Evolutionary conservation across 2,888 invertebrate species (phyloP), one percentile per base, ranked within the genome.

Genomic region (Caenorhabditis sp.): DNA sequence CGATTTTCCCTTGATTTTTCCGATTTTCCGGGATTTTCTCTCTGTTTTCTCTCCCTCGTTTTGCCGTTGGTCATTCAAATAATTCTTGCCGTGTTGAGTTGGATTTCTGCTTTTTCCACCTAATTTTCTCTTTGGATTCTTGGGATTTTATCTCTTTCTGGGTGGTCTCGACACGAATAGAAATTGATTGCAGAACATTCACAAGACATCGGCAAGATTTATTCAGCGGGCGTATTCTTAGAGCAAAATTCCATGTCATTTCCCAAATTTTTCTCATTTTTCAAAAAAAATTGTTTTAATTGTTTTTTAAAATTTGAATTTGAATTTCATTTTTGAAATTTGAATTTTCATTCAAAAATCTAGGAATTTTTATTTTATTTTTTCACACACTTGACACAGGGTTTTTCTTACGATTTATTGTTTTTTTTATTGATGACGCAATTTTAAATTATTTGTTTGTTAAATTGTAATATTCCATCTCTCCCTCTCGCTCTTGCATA

Each of bases 171-270:
- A 11, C 13, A 40, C 40, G 40, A 35, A 37, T 26, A n/a, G 51
- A 50, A 60, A 37, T 22, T 15, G 15, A 44, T 80, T 74, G 28
- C 80, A 74, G 80, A 62, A 58, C 47, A 44, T 51, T 44, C 51
- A 20, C 62, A 80, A 80, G 28, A 22, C 69, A 58, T 40, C 69
- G 62, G 69, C 80, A 58, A 74, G 61, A 80, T 74, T 50, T 74
- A 64, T 69, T 37, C 80, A 80, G 64, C 74, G 64, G 37, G 64
- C 69, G 6, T 74, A 69, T 64, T 60, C 80, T n/a, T 80, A 32
- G n/a, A n/a, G n/a, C n/a, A n/a, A n/a, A n/a, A n/a, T n/a, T n/a
- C n/a, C n/a, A n/a, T n/a, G n/a, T n/a, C n/a, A n/a, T n/a, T n/a
- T n/a, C n/a, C n/a, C n/a, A 80, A 44, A 56, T 53, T 47, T 65